phyloP scores from a whole-genome alignment of 2,888 invertebrate species.

The Scotopteryx bipunctaria region DNA sequence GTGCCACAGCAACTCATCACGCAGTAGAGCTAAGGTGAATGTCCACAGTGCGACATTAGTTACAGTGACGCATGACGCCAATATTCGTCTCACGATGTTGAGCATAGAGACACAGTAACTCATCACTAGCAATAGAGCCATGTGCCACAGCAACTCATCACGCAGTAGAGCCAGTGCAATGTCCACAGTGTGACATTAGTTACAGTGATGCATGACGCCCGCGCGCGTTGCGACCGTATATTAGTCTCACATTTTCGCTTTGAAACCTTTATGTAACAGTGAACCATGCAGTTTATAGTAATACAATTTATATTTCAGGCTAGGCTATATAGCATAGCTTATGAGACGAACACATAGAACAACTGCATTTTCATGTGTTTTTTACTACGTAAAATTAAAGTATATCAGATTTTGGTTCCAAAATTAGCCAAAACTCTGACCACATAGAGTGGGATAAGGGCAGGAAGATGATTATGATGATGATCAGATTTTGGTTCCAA shows the following conservation, averaged over 20 bases:
- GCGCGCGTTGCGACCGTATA: slow-evolving; percentile 26
- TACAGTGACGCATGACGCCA: slow-evolving; percentile 51
- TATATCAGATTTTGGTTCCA: too few relatives aligned
- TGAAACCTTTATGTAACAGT: slow-evolving; percentile 6
- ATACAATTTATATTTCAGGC: neutral
- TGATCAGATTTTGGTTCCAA: too few relatives aligned
- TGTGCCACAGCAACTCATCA: too few relatives aligned
- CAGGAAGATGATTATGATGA: too few relatives aligned
- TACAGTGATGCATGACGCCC: slow-evolving; percentile 52
- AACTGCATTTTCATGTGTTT: too few relatives aligned
- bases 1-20: slow-evolving; percentile 8
- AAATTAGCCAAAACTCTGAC: too few relatives aligned
- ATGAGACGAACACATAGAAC: neutral
- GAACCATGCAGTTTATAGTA: neutral
- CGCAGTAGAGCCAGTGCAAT: slow-evolving; percentile 34
- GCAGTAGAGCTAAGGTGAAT: slow-evolving; percentile 34
- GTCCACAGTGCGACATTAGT: slow-evolving; percentile 48
- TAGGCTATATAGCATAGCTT: neutral
- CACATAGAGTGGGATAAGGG: too few relatives aligned
- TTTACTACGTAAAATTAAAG: too few relatives aligned
- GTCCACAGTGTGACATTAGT: slow-evolving; percentile 48
- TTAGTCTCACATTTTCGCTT: slow-evolving; percentile 34
- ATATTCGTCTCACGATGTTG: slow-evolving; percentile 27
- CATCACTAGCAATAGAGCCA: slow-evolving; percentile 5
- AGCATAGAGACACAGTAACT: slow-evolving; percentile 1